Conservation (phyloP, 2,888 invertebrate genomes). For the Folsomia manolachei region DNA sequence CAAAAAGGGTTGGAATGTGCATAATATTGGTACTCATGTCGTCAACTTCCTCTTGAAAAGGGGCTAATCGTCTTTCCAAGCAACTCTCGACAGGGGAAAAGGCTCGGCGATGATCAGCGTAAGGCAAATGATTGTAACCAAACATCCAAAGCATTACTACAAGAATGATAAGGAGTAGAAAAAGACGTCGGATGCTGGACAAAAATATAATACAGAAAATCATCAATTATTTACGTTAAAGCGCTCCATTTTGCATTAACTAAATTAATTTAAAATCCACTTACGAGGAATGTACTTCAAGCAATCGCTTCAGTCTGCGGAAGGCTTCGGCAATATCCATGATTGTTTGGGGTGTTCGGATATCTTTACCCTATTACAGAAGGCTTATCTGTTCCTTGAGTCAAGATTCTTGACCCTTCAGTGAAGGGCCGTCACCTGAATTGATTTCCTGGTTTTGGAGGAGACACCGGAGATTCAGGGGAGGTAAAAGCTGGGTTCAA, state of each 20-base stretch:
- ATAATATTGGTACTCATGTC: conserved; percentile 68
- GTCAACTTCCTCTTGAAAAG: conserved; percentile 62
- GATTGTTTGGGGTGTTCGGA: too few relatives aligned
- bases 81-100: conserved; percentile 60
- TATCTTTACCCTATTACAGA: too few relatives aligned
- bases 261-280: too few relatives aligned
- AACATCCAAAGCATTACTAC: conserved; percentile 64
- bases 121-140: conserved; percentile 52
- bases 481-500: too few relatives aligned
- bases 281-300: conserved; percentile 39
- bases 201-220: background rate
- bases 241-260: too few relatives aligned
- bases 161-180: conserved; percentile 59
- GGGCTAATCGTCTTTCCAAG: conserved; percentile 64
- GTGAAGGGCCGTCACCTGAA: too few relatives aligned
- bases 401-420: too few relatives aligned
- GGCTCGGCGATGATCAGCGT: background rate
- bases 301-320: conserved; percentile 29
- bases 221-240: too few relatives aligned
- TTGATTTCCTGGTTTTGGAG: too few relatives aligned
- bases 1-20: conserved; percentile 58
- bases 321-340: conserved; percentile 11
- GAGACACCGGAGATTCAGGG: too few relatives aligned
- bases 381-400: too few relatives aligned
- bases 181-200: conserved; percentile 53